Conservation (phyloP, 2,797 vertebrate genomes). For the Monodelphis domestica region DNA sequence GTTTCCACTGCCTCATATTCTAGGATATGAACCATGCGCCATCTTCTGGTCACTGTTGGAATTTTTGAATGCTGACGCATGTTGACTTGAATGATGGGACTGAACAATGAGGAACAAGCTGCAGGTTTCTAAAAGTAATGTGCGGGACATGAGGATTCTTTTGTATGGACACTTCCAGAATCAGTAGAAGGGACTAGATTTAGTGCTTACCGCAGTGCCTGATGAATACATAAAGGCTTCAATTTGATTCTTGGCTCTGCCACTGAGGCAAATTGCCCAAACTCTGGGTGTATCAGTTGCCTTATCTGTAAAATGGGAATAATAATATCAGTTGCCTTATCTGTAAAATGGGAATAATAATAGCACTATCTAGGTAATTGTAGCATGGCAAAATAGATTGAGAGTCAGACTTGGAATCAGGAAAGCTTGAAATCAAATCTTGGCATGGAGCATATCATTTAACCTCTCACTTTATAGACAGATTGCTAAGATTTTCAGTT, state of each 20-base stretch:
- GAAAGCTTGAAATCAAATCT: neutral
- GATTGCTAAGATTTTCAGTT: neutral
- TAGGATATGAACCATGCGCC: constrained; percentile 71
- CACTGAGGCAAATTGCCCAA: no score
- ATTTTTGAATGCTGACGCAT: constrained; percentile 31
- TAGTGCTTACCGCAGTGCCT: neutral
- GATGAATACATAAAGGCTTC: neutral
- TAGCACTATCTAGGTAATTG: neutral
- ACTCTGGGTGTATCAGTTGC: no score
- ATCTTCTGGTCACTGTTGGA: constrained; percentile 78
- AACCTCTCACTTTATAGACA: neutral
- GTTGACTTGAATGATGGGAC: neutral
- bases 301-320: constrained; percentile 20
- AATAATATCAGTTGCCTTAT: neutral
- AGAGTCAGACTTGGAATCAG: neutral
- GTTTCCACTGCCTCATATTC: neutral
- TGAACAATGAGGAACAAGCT: neutral
- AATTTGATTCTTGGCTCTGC: neutral
- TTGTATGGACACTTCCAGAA: neutral
- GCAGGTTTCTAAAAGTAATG: neutral
- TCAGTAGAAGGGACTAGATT: neutral
- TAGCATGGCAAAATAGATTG: neutral
- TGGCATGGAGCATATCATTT: neutral
- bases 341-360: constrained; percentile 26
- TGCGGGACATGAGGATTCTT: neutral